phyloP scores from a whole-genome alignment of 2,113 vertebrate species.

The Strix aluco region DNA sequence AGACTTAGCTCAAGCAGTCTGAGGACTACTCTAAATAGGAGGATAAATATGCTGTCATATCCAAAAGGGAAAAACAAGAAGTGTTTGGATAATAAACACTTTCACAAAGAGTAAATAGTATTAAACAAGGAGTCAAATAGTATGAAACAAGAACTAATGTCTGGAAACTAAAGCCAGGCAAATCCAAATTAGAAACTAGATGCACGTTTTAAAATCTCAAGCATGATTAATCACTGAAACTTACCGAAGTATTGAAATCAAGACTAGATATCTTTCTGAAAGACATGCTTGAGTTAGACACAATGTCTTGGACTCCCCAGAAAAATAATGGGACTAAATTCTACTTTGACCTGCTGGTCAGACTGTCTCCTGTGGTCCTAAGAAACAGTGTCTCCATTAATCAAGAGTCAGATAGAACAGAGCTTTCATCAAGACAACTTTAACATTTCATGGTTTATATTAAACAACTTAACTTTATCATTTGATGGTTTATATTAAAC shows the following conservation, averaged over 20 bases:
- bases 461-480: too few relatives aligned
- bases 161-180: neutral
- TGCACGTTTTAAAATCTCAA: neutral
- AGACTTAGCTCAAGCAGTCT: neutral
- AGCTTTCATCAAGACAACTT: neutral
- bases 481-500: neutral
- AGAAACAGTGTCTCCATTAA: neutral
- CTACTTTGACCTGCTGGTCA: neutral
- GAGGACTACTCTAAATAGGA: neutral
- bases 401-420: neutral
- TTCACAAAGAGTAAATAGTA: neutral
- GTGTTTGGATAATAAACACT: accelerated
- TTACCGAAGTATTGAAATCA: neutral
- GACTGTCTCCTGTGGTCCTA: neutral
- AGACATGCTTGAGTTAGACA: neutral
- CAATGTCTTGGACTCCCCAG: neutral
- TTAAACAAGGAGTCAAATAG: neutral
- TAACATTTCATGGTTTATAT: neutral
- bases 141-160: neutral
- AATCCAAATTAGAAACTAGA: neutral
- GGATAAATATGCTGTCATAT: neutral
- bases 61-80: neutral
- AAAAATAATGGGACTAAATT: neutral
- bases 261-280: neutral
- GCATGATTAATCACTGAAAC: neutral